phyloP scores from a whole-genome alignment of 2,113 vertebrate species.

The Entelurus aequoreus region DNA sequence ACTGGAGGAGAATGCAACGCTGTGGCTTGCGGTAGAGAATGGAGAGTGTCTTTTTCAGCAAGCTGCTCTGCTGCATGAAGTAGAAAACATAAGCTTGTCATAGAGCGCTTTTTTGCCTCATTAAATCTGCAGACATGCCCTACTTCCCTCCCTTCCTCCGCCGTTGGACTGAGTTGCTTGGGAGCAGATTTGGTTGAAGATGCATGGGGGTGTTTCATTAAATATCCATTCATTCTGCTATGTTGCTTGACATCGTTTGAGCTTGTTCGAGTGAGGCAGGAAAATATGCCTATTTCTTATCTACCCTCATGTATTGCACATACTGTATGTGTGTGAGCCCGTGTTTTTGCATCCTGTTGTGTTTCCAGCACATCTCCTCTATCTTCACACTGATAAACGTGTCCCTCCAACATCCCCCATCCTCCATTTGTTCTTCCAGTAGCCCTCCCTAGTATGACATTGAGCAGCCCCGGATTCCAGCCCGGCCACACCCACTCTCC shows the following conservation, averaged over 20 bases:
- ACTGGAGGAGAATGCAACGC: conserved; percentile 8
- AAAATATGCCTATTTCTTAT: conserved; percentile 4
- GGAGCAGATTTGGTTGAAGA: conserved; percentile 56
- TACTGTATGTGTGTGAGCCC: conserved; percentile 17
- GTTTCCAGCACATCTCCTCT: conserved; percentile 23
- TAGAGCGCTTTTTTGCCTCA: conserved; percentile 54
- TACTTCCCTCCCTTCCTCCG: conserved; percentile 54
- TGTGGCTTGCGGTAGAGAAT: conserved; percentile 27
- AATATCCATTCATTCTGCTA: conserved; percentile 56
- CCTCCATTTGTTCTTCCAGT: conserved; percentile 23
- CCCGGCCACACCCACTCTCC: conserved; percentile 43
- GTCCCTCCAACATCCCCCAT: conserved; percentile 39
- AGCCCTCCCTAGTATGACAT: conserved; percentile 52
- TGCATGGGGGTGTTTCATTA: conserved; percentile 55
- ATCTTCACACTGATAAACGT: conserved; percentile 51
- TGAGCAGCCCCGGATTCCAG: conserved; percentile 58
- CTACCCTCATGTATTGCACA: neutral
- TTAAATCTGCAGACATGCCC: conserved; percentile 72
- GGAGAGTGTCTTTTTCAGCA: conserved; percentile 35
- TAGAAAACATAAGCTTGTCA: conserved; percentile 62
- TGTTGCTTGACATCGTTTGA: conserved; percentile 35
- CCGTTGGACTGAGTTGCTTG: conserved; percentile 41
- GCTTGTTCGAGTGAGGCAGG: conserved; percentile 22
- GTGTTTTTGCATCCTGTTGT: conserved; percentile 41
- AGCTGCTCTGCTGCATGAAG: conserved; percentile 40